These are phyloP conservation scores for Eupithecia subumbrata DNA, from an alignment of 2,888 invertebrate genomes.

Conservation along the genomic window DNA sequence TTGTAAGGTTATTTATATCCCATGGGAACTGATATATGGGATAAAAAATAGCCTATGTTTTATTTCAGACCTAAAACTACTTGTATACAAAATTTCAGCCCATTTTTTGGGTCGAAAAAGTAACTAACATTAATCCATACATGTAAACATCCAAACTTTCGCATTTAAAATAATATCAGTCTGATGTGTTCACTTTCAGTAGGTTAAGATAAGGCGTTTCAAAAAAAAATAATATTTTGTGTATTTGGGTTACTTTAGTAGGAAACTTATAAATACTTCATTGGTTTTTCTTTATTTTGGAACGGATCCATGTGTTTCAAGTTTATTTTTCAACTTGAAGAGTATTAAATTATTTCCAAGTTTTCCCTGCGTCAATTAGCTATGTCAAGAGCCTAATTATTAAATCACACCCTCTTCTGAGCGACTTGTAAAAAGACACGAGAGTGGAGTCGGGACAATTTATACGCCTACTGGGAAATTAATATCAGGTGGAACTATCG, in stretches of 20 bases:
- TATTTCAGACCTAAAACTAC: too few species aligned
- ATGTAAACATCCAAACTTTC: too few species aligned
- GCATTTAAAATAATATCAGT: too few species aligned
- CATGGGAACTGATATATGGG: too few species aligned
- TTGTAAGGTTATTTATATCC: too few species aligned
- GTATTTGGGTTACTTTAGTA: too few species aligned
- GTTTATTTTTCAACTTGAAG: background rate
- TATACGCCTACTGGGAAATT: conserved; percentile 80
- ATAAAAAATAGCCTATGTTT: too few species aligned
- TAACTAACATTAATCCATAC: too few species aligned
- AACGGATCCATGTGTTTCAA: background rate
- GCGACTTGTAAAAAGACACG: conserved; percentile 33
- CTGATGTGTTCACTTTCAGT: background rate
- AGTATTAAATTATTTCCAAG: background rate
- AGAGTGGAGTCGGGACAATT: conserved; percentile 59
- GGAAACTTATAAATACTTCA: too few species aligned
- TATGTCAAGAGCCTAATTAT: conserved; percentile 27
- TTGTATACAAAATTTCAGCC: too few species aligned
- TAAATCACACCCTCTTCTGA: conserved; percentile 30
- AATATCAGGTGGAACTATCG: conserved; percentile 69
- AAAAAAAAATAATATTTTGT: background rate
- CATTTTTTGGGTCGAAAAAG: too few species aligned
- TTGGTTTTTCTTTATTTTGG: background rate
- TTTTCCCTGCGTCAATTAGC: conserved; percentile 2
- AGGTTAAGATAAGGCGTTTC: background rate